A percentile compares a stretch with the other conserved stretches of the same genome.
phyloP scores from a whole-genome alignment of 2,113 vertebrate genomes.

The Peromyscus maniculatus region DNA sequence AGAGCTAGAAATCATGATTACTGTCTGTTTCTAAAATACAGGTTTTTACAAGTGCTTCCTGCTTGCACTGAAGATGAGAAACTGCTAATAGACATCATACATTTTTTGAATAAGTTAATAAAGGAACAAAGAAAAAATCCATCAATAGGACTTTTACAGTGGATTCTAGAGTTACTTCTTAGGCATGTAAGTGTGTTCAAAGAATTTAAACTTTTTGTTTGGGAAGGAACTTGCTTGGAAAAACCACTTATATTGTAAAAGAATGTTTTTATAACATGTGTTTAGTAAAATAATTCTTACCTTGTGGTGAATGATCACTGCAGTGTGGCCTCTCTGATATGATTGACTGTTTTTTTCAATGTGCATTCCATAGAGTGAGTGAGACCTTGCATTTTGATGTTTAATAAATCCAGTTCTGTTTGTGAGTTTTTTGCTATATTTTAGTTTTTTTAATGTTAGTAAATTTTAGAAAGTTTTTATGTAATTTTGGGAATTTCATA shows the following conservation, averaged over 20 bases:
- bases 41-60: slow-evolving; percentile 96
- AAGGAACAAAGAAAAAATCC: slow-evolving; percentile 86
- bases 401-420: neutral
- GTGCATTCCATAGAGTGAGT: neutral
- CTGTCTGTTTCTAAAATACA: slow-evolving; percentile 76
- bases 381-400: neutral
- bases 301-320: neutral
- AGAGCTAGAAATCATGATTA: neutral
- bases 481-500: neutral
- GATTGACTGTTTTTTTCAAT: neutral
- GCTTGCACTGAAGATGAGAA: slow-evolving; percentile 95
- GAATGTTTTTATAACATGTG: neutral
- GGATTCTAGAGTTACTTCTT: slow-evolving; percentile 94
- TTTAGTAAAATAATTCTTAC: neutral
- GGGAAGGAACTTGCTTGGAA: slow-evolving; percentile 58
- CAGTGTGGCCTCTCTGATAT: neutral
- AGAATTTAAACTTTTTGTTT: slow-evolving; percentile 62
- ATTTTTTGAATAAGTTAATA: slow-evolving; percentile 93
- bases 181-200: slow-evolving; percentile 89
- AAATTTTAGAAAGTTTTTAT: neutral
- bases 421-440: neutral
- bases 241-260: slow-evolving; percentile 23
- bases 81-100: slow-evolving; percentile 93
- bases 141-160: slow-evolving; percentile 90
- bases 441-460: neutral